Percentiles rank a stretch among this genome's conserved stretches.
phyloP scores from a whole-genome alignment of 1,140 invertebrate genomes.

The Hermetia illucens region DNA sequence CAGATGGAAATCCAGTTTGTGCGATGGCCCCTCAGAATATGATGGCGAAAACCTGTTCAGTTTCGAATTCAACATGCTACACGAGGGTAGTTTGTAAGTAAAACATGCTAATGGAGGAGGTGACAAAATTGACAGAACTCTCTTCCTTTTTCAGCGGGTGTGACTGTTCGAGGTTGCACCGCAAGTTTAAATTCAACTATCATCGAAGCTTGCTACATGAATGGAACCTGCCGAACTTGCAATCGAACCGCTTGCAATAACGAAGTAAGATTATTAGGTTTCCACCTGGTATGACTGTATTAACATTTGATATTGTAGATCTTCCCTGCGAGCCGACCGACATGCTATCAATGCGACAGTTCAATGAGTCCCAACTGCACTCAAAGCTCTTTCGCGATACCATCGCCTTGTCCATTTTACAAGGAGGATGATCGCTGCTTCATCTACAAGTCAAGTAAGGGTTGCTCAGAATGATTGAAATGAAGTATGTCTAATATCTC shows the following conservation, averaged over 20 bases:
- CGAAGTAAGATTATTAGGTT: too few relatives aligned
- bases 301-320: constrained; percentile 7
- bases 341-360: constrained; percentile 22
- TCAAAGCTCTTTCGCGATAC: constrained; percentile 10
- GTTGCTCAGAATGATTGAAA: too few relatives aligned
- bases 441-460: constrained; percentile 16
- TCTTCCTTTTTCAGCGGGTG: constrained; percentile 13
- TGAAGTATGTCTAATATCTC: neutral
- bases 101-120: neutral
- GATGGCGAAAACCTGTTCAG: constrained; percentile 16
- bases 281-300: too few relatives aligned
- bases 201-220: constrained; percentile 22
- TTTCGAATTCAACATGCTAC: constrained; percentile 14
- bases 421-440: constrained; percentile 22
- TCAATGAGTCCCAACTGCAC: constrained; percentile 16
- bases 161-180: constrained; percentile 22
- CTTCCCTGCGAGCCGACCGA: constrained; percentile 16
- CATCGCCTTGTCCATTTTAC: constrained; percentile 17
- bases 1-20: constrained; percentile 16
- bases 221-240: too few relatives aligned
- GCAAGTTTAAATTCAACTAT: constrained; percentile 17
- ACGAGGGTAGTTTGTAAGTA: constrained; percentile 10
- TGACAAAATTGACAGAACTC: neutral
- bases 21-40: constrained; percentile 19
- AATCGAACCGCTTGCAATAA: too few relatives aligned